Conservation (phyloP, 2,797 vertebrate species). For the Hemibagrus guttatus region DNA sequence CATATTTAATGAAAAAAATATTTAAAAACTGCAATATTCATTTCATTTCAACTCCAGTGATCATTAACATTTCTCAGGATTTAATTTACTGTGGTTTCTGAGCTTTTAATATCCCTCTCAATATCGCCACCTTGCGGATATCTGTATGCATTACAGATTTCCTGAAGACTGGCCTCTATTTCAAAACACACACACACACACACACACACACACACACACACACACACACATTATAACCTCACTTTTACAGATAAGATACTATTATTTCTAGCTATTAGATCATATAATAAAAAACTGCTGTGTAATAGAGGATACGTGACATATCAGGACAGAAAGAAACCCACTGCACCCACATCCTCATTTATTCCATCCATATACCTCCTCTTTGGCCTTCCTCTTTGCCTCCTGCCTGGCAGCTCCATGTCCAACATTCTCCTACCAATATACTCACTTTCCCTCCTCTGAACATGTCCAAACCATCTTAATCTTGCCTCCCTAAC, state of each 20-base stretch:
- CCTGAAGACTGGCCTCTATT: background rate
- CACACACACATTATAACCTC: background rate
- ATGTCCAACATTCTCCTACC: too few relatives aligned
- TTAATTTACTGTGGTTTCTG: background rate
- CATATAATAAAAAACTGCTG: background rate
- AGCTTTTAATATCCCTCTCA: background rate
- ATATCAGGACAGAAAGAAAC: background rate
- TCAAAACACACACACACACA: background rate
- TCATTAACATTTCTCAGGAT: background rate
- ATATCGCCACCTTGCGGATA: constrained; percentile 31
- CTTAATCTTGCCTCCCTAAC: too few relatives aligned
- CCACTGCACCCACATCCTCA: too few relatives aligned
- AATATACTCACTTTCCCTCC: too few relatives aligned
- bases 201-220: background rate
- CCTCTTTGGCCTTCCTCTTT: too few relatives aligned
- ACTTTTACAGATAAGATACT: background rate
- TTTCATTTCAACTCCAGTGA: background rate
- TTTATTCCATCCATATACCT: too few relatives aligned
- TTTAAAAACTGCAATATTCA: background rate
- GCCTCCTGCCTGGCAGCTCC: too few relatives aligned
- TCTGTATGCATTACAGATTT: constrained; percentile 7
- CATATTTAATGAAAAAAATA: background rate
- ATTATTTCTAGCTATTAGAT: background rate
- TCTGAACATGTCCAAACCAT: too few relatives aligned
- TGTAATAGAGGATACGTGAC: background rate